Evolutionary conservation across 2,888 invertebrate species (phyloP), one percentile per base, ranked within the genome.

Genomic region (Pimpla rufipes): DNA sequence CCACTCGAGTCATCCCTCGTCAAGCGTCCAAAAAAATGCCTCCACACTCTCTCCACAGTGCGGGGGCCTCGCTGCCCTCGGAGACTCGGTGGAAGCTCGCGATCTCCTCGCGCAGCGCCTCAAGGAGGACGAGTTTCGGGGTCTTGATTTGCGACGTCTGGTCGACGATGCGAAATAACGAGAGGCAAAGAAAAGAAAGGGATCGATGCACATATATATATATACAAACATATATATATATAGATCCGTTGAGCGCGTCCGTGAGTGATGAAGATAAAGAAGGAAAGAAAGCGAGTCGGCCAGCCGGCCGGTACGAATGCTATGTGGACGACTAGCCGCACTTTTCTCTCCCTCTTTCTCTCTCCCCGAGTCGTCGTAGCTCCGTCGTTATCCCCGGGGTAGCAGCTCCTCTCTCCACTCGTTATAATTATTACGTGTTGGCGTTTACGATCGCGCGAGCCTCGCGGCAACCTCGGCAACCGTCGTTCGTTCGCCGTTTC

Each of bases 351-450:
- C 50, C 16, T 10, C 71, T 21, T 50, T 10, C 47, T 45, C 40
- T 29, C 62, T 11, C n/a, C 40, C 64, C 57, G 40, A 29, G 29
- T 5, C 50, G 47, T 67, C 77, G 70, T 59, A 50, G 40, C 42
- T 47, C 76, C 83, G 81, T 86, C 84, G 81, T 82, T 82, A 84
- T 85, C 79, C 84, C 81, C 71, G 79, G 83, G 86, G 79, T 83
- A 76, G 81, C 75, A 29, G 29, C 29, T 3, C 3, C 29, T 29
- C 29, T 29, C 81, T 81, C 82, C 71, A 77, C 89, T 92, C 91
- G 90, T 92, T 92, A 92, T 92, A 92, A 92, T 92, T 91, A 92
- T 89, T 89, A 90, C 90, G 91, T 90, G 91, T 92, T 91, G 91
- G 90, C 91, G 89, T 92, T 91, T 92, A 92, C 91, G 92, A 91